phyloP scores from a whole-genome alignment of 2,888 invertebrate species.

The Pyrocoelia pectoralis region DNA sequence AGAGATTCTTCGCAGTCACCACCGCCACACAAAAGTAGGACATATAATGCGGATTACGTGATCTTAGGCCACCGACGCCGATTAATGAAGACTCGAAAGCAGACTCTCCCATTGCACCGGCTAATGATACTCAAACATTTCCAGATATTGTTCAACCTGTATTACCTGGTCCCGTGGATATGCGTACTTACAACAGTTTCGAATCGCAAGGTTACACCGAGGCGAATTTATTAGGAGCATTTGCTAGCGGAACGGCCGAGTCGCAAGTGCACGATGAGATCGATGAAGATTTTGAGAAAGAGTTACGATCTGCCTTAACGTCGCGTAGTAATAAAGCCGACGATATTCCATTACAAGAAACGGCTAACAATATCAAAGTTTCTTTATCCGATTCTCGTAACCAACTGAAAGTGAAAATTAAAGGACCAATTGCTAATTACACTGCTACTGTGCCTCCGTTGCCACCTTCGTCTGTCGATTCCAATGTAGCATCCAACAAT shows the following conservation, averaged over 20 bases:
- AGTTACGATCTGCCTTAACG: constrained; percentile 73
- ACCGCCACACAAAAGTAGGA: constrained; percentile 53
- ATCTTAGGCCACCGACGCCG: constrained; percentile 63
- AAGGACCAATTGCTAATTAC: constrained; percentile 86
- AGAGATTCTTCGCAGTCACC: constrained; percentile 67
- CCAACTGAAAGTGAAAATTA: constrained; percentile 89
- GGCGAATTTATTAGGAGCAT: constrained; percentile 71
- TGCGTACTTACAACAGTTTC: constrained; percentile 81
- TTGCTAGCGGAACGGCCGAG: constrained; percentile 73
- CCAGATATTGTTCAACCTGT: constrained; percentile 74
- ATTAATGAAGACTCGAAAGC: constrained; percentile 54
- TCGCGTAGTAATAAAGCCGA: constrained; percentile 64
- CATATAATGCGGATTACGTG: constrained; percentile 60
- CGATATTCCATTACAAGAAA: constrained; percentile 60
- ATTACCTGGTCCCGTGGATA: constrained; percentile 87
- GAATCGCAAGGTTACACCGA: constrained; percentile 69
- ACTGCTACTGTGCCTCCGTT: constrained; percentile 67
- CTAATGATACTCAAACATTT: constrained; percentile 56
- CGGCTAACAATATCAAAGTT: constrained; percentile 71
- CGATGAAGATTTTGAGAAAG: constrained; percentile 82
- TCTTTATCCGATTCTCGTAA: constrained; percentile 83
- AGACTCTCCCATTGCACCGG: constrained; percentile 40
- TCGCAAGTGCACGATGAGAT: constrained; percentile 74
- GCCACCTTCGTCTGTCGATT: constrained; percentile 64
- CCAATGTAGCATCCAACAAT: constrained; percentile 57